phyloP scores from a whole-genome alignment of 1,140 invertebrate genomes.

The Ruditapes philippinarum region DNA sequence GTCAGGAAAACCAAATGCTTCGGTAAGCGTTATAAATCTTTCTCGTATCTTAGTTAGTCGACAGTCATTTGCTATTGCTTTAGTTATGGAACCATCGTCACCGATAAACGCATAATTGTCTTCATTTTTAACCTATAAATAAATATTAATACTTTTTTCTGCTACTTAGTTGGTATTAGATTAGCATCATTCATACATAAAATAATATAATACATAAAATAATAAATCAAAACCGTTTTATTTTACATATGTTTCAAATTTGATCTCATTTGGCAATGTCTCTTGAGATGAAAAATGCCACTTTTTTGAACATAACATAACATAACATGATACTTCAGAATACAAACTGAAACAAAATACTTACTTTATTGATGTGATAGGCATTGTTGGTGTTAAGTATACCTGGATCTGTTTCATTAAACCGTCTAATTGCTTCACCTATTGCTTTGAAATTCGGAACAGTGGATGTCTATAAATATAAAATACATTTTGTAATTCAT shows the following conservation, averaged over 20 bases:
- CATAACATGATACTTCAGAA: too few relatives aligned
- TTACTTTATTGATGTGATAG: constrained; percentile 55
- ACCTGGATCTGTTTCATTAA: constrained; percentile 37
- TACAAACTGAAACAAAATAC: too few relatives aligned
- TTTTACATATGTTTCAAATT: too few relatives aligned
- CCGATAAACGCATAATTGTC: constrained; percentile 46
- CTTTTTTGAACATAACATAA: too few relatives aligned
- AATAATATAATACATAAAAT: too few relatives aligned
- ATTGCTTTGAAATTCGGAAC: constrained; percentile 1
- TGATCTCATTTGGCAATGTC: too few relatives aligned
- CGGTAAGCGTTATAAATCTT: neutral
- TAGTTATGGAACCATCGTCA: neutral
- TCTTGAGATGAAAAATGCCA: too few relatives aligned
- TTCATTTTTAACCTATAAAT: neutral
- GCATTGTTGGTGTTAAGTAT: constrained; percentile 15
- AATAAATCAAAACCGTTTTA: too few relatives aligned
- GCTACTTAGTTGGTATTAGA: too few relatives aligned
- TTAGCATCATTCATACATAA: too few relatives aligned
- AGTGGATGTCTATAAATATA: constrained; percentile 17
- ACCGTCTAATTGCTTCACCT: constrained; percentile 54
- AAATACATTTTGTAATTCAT: too few relatives aligned
- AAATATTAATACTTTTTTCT: too few relatives aligned
- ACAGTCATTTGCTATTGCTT: constrained; percentile 16
- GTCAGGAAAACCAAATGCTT: constrained; percentile 35
- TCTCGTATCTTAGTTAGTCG: constrained; percentile 13